Evolutionary conservation across 1,140 invertebrate species (phyloP).

Genomic region (Steinernema feltiae): DNA sequence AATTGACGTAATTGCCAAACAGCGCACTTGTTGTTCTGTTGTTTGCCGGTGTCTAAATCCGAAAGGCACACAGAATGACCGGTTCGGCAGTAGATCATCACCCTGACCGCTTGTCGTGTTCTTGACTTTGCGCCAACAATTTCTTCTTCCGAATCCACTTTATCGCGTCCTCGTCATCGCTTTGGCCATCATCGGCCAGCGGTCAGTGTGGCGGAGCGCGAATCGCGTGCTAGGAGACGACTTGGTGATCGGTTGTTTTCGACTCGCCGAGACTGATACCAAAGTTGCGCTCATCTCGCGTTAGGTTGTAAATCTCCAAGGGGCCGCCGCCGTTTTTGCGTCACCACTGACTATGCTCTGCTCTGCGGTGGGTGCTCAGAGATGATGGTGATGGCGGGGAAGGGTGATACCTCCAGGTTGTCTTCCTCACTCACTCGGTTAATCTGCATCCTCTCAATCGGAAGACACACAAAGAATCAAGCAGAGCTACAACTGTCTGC

Average conservation of each 20-base stretch:
- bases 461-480: not conserved
- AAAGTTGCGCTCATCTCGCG: not conserved
- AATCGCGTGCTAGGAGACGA: not conserved
- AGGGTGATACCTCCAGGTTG: not conserved
- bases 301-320: not conserved
- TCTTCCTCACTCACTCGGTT: not conserved
- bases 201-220: too few relatives aligned
- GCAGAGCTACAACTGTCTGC: too few relatives aligned
- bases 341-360: not conserved
- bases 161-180: not conserved
- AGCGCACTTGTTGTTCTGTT: slow-evolving; percentile 7
- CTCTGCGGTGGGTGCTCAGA: not conserved
- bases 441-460: not conserved
- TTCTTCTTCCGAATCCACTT: not conserved
- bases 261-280: not conserved
- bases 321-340: not conserved
- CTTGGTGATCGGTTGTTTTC: not conserved
- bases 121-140: not conserved
- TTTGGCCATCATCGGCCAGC: not conserved
- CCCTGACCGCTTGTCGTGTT: not conserved
- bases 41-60: not conserved
- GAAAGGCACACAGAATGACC: not conserved
- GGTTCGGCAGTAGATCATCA: not conserved
- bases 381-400: not conserved
- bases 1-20: too few relatives aligned